Conservation (phyloP, 1,140 invertebrate species). For the Heliconius hewitsoni region DNA sequence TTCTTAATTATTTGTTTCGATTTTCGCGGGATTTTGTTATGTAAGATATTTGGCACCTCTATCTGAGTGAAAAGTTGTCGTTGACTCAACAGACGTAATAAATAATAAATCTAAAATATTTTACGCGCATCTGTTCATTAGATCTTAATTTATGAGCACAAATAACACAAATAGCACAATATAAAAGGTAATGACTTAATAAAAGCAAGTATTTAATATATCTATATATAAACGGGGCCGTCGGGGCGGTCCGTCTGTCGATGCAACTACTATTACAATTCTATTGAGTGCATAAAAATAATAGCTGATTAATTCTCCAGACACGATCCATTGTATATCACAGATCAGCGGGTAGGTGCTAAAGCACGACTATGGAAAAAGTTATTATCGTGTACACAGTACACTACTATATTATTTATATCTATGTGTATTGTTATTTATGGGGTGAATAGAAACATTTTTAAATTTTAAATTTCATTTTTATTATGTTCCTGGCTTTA, state of each 20-base stretch:
- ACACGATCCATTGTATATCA: conserved; percentile 48
- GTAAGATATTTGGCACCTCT: no score
- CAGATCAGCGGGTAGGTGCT: conserved; percentile 46
- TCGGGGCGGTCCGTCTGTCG: conserved; percentile 30
- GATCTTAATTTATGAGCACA: not conserved
- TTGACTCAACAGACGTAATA: no score
- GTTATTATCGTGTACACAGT: conserved; percentile 9
- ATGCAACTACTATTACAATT: conserved; percentile 30
- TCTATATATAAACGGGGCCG: not conserved
- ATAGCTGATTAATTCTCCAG: conserved; percentile 44
- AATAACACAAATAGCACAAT: not conserved
- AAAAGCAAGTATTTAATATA: not conserved
- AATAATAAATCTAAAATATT: no score
- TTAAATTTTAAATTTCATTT: no score
- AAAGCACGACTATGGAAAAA: conserved; percentile 35
- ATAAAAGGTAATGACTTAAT: not conserved
- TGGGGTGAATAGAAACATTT: no score
- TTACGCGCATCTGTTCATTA: not conserved
- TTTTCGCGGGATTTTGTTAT: no score
- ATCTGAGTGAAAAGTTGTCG: no score
- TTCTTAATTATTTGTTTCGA: no score
- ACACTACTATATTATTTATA: not conserved
- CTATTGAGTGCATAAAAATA: conserved; percentile 40
- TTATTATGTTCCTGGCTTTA: no score
- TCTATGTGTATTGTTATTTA: not conserved